Evolutionary conservation across 1,140 invertebrate species (phyloP).

Genomic region (Bombus sylvicola): DNA sequence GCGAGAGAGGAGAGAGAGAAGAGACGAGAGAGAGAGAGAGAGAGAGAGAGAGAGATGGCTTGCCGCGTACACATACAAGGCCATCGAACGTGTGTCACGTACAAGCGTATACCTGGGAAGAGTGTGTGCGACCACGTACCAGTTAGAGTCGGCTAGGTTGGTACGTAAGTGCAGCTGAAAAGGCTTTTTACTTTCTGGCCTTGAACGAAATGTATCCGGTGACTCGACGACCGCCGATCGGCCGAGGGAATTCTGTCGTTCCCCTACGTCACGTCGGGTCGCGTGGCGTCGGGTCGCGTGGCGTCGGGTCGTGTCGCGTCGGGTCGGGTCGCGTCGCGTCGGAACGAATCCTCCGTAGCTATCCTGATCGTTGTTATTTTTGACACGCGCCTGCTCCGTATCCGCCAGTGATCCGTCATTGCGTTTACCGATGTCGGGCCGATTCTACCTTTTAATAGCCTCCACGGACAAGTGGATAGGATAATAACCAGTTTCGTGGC

Average conservation of each 20-base stretch:
- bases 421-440: not conserved
- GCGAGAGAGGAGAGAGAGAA: not conserved
- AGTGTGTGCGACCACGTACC: constrained; percentile 66
- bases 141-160: constrained; percentile 65
- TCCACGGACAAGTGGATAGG: constrained; percentile 25
- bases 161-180: constrained; percentile 78
- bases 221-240: constrained; percentile 69
- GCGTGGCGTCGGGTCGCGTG: too few relatives aligned
- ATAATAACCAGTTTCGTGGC: constrained; percentile 38
- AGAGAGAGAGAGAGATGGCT: constrained; percentile 44
- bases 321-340: not conserved
- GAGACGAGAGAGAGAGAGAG: constrained; percentile 29
- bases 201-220: constrained; percentile 82
- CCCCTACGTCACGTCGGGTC: not conserved
- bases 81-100: constrained; percentile 14
- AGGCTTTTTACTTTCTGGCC: constrained; percentile 82
- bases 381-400: constrained; percentile 12
- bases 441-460: constrained; percentile 46
- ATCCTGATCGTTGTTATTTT: constrained; percentile 49
- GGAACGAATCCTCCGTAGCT: constrained; percentile 36
- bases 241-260: constrained; percentile 53
- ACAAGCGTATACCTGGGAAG: constrained; percentile 60
- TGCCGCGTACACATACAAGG: constrained; percentile 39
- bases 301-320: too few relatives aligned
- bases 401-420: not conserved